Evolutionary conservation across 2,797 vertebrate species (phyloP).

Genomic region (Emys orbicularis): DNA sequence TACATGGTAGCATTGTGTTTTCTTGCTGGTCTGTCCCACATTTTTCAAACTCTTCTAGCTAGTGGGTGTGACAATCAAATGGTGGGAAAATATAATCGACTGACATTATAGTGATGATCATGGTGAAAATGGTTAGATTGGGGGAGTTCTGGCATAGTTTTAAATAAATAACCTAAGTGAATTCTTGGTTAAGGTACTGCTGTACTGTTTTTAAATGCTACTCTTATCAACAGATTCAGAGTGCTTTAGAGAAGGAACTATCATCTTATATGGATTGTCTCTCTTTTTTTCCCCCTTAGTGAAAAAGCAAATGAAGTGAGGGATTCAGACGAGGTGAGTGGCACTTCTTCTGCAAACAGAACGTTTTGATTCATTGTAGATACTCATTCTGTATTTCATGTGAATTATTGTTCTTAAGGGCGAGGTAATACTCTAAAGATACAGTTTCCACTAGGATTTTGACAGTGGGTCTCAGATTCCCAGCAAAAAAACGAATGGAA

Average conservation of each 20-base stretch:
- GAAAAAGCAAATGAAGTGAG: conserved; percentile 63
- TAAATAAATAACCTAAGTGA: background rate
- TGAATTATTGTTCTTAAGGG: background rate
- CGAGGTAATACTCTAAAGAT: background rate
- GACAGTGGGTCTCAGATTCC: background rate
- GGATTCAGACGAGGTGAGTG: conserved; percentile 77
- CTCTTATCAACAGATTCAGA: background rate
- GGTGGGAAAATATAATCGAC: background rate
- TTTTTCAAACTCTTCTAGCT: background rate
- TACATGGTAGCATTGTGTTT: background rate
- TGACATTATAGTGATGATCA: background rate
- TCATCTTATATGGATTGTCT: conserved; percentile 29
- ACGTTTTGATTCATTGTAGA: conserved; percentile 8
- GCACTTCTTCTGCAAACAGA: conserved; percentile 17
- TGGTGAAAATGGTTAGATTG: background rate
- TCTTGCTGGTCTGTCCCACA: background rate
- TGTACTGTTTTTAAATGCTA: background rate
- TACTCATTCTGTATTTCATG: accelerated
- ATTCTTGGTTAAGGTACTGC: background rate
- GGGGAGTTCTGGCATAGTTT: background rate
- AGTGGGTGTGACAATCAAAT: background rate
- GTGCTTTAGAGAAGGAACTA: background rate
- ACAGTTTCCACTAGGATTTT: background rate
- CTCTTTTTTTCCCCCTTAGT: conserved; percentile 72
- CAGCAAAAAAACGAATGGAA: background rate